Evolutionary conservation across 37 sponge, comb jelly and placozoan genomes (phyloP), one percentile per base, ranked within the genome.

Genomic region (Mnemiopsis leidyi): DNA sequence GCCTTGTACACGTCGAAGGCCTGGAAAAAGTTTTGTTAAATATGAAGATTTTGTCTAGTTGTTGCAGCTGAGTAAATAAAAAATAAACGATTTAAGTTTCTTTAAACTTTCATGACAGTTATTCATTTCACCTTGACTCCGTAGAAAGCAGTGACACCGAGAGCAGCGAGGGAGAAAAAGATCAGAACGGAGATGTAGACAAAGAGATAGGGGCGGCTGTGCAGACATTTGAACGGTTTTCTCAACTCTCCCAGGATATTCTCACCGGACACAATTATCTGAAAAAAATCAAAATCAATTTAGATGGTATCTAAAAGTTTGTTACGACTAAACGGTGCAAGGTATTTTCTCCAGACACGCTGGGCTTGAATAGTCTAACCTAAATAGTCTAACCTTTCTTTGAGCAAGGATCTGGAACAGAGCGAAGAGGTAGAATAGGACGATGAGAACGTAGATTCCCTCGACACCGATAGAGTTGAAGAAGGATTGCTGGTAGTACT

Each of bases 381-480:
- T n/a, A n/a, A n/a, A n/a, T n/a, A n/a, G 3, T 3, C 82, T 79
- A 34, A 79, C 82, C 82, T 79, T 79, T 35, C 82, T 28, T 30
- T 79, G 82, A 35, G 82, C 82, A 31, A 79, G 82, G 33, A 79
- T 79, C 82, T 79, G 82, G 82, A 79, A 79, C 0, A 79, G 82
- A 32, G 82, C 82, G 82, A 79, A 79, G 82, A 79, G 82, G 82
- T 79, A 79, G 82, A 79, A 79, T 23, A 79, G 82, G 3, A 35
- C 82, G 33, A 79, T 23, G 82, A 79, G 37, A 29, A 79, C 82
- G 36, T 29, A 79, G 82, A 79, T 79, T 3, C 82, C 82, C 82
- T 79, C 82, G 23, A 79, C 38, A 23, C 82, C 82, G 23, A 79
- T 79, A 13, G 37, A 79, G 36, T 33, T 79, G 82, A 79, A 79